These are phyloP conservation scores for Oceanodroma tethys DNA, from an alignment of 2,113 vertebrate genomes.

Conservation along the genomic window DNA sequence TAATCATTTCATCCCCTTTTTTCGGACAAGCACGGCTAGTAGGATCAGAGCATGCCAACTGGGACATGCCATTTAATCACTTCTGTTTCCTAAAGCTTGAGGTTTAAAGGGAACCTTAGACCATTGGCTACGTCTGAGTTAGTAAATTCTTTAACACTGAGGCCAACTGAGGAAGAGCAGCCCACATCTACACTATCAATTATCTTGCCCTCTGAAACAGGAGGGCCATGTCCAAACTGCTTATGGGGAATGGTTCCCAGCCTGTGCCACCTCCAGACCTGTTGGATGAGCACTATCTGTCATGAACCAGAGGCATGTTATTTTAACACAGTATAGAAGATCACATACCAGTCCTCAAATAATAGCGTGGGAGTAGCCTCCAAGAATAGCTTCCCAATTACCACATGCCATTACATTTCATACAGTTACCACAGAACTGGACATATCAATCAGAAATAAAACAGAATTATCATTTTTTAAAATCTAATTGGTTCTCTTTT, in stretches of 20 bases:
- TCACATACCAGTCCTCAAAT: not conserved
- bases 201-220: not conserved
- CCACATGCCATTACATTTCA: not conserved
- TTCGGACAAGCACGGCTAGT: not conserved
- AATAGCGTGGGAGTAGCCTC: not conserved
- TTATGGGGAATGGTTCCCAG: not conserved
- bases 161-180: not conserved
- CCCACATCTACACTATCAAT: not conserved
- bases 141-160: not conserved
- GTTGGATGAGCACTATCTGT: not conserved
- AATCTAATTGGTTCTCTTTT: not conserved
- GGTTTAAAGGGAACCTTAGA: conserved; percentile 36
- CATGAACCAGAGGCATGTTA: not conserved
- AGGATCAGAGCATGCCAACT: conserved; percentile 50
- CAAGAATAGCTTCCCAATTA: not conserved
- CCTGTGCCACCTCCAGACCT: not conserved
- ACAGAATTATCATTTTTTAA: not conserved
- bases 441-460: not conserved
- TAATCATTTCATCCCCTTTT: conserved; percentile 58
- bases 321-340: not conserved
- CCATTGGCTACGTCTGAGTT: not conserved
- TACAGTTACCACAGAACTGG: not conserved
- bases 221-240: not conserved
- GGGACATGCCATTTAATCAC: conserved; percentile 23
- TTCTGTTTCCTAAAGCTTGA: conserved; percentile 21